A percentile compares a stretch with the other conserved stretches of the same genome.
Evolutionary conservation across 2,888 invertebrate species (phyloP).

Genomic region (Plebejus anna): DNA sequence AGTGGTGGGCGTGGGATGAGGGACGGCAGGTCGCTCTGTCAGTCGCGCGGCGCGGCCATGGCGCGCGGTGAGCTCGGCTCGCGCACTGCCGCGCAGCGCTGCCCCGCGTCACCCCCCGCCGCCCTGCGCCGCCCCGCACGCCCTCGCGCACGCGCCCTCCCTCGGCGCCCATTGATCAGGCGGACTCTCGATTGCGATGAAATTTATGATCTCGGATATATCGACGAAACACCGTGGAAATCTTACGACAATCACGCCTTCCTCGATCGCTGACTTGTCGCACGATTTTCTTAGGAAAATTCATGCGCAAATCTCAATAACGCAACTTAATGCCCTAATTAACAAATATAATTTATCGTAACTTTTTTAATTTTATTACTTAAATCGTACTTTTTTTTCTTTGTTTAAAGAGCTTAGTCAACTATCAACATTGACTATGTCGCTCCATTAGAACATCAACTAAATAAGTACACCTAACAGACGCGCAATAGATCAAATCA

Average conservation of each 20-base stretch:
- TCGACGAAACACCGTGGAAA: constrained; percentile 60
- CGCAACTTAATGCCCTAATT: too few relatives aligned
- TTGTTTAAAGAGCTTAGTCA: too few relatives aligned
- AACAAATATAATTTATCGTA: too few relatives aligned
- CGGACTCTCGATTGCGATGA: constrained; percentile 73
- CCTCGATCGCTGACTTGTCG: not conserved
- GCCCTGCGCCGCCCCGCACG: constrained; percentile 43
- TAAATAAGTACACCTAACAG: too few relatives aligned
- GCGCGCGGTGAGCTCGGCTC: constrained; percentile 66
- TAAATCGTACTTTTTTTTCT: too few relatives aligned
- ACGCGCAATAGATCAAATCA: too few relatives aligned
- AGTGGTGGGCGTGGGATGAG: constrained; percentile 48
- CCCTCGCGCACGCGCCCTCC: constrained; percentile 39
- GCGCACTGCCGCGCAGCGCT: constrained; percentile 66
- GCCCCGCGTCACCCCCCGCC: constrained; percentile 42
- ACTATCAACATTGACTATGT: too few relatives aligned
- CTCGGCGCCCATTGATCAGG: constrained; percentile 66
- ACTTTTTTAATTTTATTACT: too few relatives aligned
- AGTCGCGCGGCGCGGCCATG: constrained; percentile 71
- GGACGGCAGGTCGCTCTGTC: constrained; percentile 53
- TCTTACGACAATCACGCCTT: constrained; percentile 38
- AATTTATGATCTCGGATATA: constrained; percentile 77
- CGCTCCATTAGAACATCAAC: too few relatives aligned
- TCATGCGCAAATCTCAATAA: too few relatives aligned
- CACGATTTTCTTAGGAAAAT: not conserved